phyloP scores from a whole-genome alignment of 2,888 invertebrate species.

The Helobdella robusta region DNA sequence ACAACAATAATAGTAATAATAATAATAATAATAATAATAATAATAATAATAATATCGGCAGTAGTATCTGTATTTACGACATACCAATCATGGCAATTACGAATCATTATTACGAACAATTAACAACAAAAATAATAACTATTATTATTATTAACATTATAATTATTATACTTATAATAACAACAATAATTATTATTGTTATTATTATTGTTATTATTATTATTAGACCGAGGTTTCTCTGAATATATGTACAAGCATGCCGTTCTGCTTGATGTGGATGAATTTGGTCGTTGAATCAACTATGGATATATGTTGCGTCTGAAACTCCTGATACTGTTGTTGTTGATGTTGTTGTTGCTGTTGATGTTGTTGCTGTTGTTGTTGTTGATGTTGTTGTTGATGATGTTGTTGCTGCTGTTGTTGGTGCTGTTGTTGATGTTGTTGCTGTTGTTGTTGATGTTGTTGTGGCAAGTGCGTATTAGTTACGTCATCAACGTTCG shows the following conservation, averaged over 20 bases:
- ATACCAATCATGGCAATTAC: neutral
- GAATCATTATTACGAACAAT: neutral
- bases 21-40: conserved; percentile 5
- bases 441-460: neutral
- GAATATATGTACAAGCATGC: conserved; percentile 48
- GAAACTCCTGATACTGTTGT: neutral
- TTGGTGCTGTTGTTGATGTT: neutral
- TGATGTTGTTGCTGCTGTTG: conserved; percentile 3
- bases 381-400: neutral
- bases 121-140: no score
- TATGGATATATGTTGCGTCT: neutral
- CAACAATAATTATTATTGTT: neutral
- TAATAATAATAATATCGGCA: neutral
- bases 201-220: neutral
- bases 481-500: no score
- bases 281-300: conserved; percentile 48
- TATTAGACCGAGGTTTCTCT: conserved; percentile 49
- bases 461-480: no score
- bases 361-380: neutral
- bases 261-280: conserved; percentile 50
- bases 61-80: neutral
- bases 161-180: neutral
- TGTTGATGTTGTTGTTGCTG: neutral
- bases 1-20: no score
- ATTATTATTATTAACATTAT: neutral